Evolutionary conservation across 1,140 invertebrate species (phyloP), one percentile per base, ranked within the genome.

Genomic region (Battus philenor): DNA sequence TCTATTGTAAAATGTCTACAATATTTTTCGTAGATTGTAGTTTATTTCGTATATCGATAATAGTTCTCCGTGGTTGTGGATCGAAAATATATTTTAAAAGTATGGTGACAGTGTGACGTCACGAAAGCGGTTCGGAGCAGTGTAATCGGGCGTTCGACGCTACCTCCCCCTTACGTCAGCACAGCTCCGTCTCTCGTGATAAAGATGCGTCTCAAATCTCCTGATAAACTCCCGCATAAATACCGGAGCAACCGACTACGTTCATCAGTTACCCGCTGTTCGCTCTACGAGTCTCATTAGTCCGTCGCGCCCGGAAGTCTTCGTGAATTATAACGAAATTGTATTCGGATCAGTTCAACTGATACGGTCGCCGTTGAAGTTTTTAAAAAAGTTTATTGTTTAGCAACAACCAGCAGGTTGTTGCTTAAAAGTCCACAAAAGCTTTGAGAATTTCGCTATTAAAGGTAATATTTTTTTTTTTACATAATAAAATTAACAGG

Each of bases 391-490:
- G 16, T 38, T 52, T 20, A 45, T 54, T 18, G 47, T 64, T 84
- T 77, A 81, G 81, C 81, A 85, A 68, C 81, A 85, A 78, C 81
- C 81, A 44, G 8, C 22, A 16, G 78, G 81, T 85, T 85, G 81
- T 85, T 85, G 81, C 78, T 81, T 81, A 67, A 41, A 46, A 64
- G 78, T 71, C 36, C 33, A 30, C 44, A 69, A 85, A 86, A 86
- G 74, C 81, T 83, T 86, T 82, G 77, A 87, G 86, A 87, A 86
- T 87, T 87, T 68, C 86, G 75, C 76, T 72, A 61, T 72, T 72
- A 81, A 76, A 69, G 80, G 83, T 86, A 50, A 68, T 71, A 45
- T 49, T n/a, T n/a, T n/a, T n/a, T n/a, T n/a, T n/a, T n/a, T n/a
- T n/a, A n/a, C n/a, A n/a, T n/a, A n/a, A n/a, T n/a, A n/a, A n/a